Conservation (phyloP, 2,797 vertebrate genomes). For the Pitangus sulphuratus region DNA sequence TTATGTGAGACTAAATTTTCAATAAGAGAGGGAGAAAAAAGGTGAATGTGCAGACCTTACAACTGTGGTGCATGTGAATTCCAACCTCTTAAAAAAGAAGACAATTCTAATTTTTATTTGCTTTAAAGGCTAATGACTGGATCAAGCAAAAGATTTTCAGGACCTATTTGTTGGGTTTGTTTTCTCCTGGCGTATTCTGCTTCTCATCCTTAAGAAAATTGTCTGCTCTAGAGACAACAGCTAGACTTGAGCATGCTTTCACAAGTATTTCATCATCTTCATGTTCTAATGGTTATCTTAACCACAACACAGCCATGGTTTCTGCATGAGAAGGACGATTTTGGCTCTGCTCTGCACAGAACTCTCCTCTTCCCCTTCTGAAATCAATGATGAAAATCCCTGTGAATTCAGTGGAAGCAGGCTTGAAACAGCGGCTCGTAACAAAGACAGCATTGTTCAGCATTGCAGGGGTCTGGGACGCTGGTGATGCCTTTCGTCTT, state of each 20-base stretch:
- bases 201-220: neutral
- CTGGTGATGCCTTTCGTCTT: conserved; percentile 14
- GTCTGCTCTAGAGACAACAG: neutral
- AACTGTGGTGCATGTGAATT: neutral
- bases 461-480: conserved; percentile 15
- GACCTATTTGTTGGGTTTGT: neutral
- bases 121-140: neutral
- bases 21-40: neutral
- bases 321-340: neutral
- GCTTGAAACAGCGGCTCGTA: neutral
- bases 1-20: neutral
- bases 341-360: neutral
- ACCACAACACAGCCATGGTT: neutral
- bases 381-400: neutral
- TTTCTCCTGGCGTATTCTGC: neutral
- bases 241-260: neutral
- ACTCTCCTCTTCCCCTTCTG: neutral
- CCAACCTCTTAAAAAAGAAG: neutral
- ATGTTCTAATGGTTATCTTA: neutral
- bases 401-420: conserved; percentile 11
- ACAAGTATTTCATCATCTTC: neutral
- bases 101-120: neutral
- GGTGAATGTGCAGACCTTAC: neutral
- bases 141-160: neutral
- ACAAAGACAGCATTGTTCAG: neutral